Evolutionary conservation across 2,888 invertebrate species (phyloP), one percentile per base, ranked within the genome.

Genomic region (Cataglyphis altisquamis): DNA sequence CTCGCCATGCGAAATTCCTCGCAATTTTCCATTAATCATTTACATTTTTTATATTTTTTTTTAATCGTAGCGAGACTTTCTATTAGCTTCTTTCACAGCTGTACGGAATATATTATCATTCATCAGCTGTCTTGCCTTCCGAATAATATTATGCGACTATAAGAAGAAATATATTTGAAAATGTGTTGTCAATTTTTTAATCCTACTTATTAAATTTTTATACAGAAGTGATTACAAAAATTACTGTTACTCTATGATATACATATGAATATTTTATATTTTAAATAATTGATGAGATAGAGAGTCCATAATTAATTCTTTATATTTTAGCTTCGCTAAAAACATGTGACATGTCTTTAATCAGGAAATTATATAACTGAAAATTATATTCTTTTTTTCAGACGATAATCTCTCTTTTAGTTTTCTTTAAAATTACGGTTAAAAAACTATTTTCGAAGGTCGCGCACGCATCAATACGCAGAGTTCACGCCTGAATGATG

Each of bases 391-490:
- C 8, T n/a, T 52, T n/a, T n/a, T 41, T 18, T 63, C 39, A 55
- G 39, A 52, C 55, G 21, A 48, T 62, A 77, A 62, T 74, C 55
- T 36, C 32, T 36, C 6, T 64, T 70, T 52, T 68, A 45, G 68
- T 63, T 84, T 36, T 63, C 66, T 72, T 63, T 68, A 48, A 52
- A 48, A 63, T 48, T 74, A 15, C 21, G 66, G 36, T 8, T 62
- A 70, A 39, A 75, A 67, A 81, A 55, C 48, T 18, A 45, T 64
- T 68, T 64, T 41, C 75, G 75, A 85, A 85, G 81, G 84, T 66
- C 66, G 72, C 60, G 62, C 55, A 74, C 48, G 70, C 85, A 62
- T 85, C 84, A 36, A 64, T 80, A 74, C 62, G 63, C 55, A 9
- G 25, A 64, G 39, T 75, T 84, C 52, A 81, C 64, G 60, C 72